Percentiles rank a stretch among this genome's conserved stretches.
These are phyloP conservation scores for Darevskia mixta DNA, from an alignment of 2,797 vertebrate genomes.

Conservation along the genomic window DNA sequence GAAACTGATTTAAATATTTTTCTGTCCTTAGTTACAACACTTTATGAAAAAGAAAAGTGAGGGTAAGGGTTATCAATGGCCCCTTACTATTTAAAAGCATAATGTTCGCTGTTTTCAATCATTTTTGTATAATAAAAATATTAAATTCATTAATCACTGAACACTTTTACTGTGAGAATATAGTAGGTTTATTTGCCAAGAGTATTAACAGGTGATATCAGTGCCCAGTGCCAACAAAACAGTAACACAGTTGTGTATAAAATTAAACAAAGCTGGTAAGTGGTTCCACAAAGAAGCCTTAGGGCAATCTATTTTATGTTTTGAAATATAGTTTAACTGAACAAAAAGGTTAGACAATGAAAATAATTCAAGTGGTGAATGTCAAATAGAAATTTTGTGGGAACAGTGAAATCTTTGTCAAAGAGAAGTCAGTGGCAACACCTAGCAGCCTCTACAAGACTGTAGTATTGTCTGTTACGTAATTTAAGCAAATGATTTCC, in stretches of 20 bases:
- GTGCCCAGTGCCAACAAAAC: neutral
- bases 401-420: neutral
- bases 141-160: neutral
- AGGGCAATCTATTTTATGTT: slow-evolving; percentile 1
- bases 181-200: neutral
- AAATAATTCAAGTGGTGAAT: neutral
- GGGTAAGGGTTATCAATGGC: too few species aligned
- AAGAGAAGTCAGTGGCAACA: slow-evolving; percentile 1
- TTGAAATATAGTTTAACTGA: neutral
- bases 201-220: neutral
- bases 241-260: neutral
- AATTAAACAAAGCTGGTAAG: neutral
- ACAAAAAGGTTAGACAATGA: neutral
- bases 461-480: neutral
- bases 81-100: too few species aligned
- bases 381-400: neutral
- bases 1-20: neutral
- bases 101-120: too few species aligned
- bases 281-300: neutral
- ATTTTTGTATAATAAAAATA: too few species aligned
- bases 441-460: neutral
- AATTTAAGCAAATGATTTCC: neutral
- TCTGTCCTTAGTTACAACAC: neutral
- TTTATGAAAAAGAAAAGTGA: neutral
- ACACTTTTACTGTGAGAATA: fast-evolving